phyloP scores from a whole-genome alignment of 2,797 vertebrate species.

The Urocyon cinereoargenteus region DNA sequence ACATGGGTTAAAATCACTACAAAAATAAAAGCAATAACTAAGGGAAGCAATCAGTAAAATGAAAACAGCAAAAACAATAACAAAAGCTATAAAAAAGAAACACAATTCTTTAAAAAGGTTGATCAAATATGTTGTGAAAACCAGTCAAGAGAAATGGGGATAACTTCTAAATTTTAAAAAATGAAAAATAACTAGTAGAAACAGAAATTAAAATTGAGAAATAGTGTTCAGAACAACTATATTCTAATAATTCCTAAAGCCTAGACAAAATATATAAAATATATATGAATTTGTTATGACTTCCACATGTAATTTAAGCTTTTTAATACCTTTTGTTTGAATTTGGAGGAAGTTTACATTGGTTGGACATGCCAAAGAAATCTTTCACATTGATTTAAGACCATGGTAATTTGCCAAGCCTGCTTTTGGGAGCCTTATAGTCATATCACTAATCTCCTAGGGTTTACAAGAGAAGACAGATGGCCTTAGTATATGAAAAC shows the following conservation, averaged over 20 bases:
- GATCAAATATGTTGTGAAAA: neutral
- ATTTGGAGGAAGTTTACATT: neutral
- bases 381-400: slow-evolving; percentile 22
- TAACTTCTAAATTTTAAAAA: neutral
- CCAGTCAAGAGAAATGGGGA: neutral
- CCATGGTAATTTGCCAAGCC: neutral
- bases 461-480: slow-evolving; percentile 35
- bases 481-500: neutral
- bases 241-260: neutral
- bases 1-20: neutral
- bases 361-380: neutral
- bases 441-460: neutral
- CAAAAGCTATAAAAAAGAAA: neutral
- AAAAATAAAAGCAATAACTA: neutral
- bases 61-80: neutral
- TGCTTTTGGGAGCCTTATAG: neutral
- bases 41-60: slow-evolving; percentile 25
- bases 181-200: slow-evolving; percentile 28
- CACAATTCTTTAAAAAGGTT: neutral
- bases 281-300: neutral
- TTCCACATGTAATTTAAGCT: neutral
- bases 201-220: slow-evolving; percentile 17
- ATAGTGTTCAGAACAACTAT: neutral
- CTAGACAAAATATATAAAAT: neutral
- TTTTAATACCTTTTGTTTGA: neutral